A percentile compares a stretch with the other conserved stretches of the same genome.
Conservation (phyloP, 2,113 vertebrate genomes). For the Brachyhypopomus occidentalis region DNA sequence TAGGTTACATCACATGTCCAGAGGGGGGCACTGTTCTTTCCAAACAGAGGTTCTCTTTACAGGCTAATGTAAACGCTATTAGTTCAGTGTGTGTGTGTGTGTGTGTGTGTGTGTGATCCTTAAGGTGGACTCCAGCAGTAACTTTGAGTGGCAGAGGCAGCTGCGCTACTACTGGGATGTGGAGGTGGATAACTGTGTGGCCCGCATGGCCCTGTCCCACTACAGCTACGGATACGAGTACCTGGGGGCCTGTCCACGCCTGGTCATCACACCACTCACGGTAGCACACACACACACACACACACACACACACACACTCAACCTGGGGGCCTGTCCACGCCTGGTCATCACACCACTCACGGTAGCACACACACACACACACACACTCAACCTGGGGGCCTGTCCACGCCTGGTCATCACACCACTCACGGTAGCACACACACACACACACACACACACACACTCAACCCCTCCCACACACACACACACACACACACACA, state of each 20-base stretch:
- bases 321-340: too few species aligned
- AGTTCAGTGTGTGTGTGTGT: neutral
- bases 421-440: too few species aligned
- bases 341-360: too few species aligned
- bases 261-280: constrained; percentile 82
- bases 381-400: too few species aligned
- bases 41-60: too few species aligned
- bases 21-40: too few species aligned
- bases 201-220: constrained; percentile 82
- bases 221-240: constrained; percentile 85
- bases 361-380: neutral
- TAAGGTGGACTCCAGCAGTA: constrained; percentile 73
- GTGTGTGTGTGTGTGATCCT: constrained; percentile 26
- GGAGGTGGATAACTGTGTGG: constrained; percentile 80
- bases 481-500: too few species aligned
- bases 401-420: too few species aligned
- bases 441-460: too few species aligned
- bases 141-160: constrained; percentile 85
- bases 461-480: too few species aligned
- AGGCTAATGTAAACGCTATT: neutral
- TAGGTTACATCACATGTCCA: too few species aligned
- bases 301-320: neutral
- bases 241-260: constrained; percentile 78
- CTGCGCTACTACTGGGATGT: constrained; percentile 82
- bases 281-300: constrained; percentile 45